Conservation (phyloP, 2,113 vertebrate genomes). For the Tachycineta bicolor region DNA sequence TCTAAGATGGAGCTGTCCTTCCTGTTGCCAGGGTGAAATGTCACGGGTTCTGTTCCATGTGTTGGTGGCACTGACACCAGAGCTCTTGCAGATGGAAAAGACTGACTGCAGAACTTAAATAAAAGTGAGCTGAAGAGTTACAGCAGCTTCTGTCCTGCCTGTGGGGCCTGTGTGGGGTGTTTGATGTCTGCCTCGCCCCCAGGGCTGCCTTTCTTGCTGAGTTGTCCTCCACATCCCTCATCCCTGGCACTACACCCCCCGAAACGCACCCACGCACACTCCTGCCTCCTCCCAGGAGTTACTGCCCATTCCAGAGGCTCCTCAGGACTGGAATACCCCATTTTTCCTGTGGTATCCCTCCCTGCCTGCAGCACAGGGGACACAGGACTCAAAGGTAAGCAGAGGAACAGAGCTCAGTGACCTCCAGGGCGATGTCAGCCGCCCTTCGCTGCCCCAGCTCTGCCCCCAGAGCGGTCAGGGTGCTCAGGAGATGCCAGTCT, state of each 20-base stretch:
- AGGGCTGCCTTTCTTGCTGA: neutral
- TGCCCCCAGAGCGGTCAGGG: rapidly evolving
- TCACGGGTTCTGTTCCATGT: neutral
- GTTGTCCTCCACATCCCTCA: neutral
- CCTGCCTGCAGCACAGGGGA: neutral
- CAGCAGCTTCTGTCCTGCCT: neutral
- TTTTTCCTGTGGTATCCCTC: neutral
- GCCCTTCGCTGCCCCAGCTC: rapidly evolving
- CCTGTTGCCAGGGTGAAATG: neutral
- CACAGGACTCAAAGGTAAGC: neutral
- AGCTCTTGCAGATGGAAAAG: slow-evolving; percentile 30
- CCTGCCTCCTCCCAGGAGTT: neutral
- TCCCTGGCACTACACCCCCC: neutral
- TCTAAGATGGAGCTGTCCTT: neutral
- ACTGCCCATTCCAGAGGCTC: neutral
- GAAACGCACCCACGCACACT: rapidly evolving
- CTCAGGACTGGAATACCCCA: neutral
- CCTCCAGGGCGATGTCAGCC: neutral
- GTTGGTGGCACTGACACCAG: neutral
- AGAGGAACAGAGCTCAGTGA: neutral
- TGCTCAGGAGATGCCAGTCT: neutral
- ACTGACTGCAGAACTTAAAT: slow-evolving; percentile 33
- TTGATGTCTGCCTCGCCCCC: neutral
- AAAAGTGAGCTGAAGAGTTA: slow-evolving; percentile 40
- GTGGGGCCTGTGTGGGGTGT: neutral